Base-by-base conservation (phyloP, 2,888 invertebrate species). In the Athrips mouffetella region DNA sequence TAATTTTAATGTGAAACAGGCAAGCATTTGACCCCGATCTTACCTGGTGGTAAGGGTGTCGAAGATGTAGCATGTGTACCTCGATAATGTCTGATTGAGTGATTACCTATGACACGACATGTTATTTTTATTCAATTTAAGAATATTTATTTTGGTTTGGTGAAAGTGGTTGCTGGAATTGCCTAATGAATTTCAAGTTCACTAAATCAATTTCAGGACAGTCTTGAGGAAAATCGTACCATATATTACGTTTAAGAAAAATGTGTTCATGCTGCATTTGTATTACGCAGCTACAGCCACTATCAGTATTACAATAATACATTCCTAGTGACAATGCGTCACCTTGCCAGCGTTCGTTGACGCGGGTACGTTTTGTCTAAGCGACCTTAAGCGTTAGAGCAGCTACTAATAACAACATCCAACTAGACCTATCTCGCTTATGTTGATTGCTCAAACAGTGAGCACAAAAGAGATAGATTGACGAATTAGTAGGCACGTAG, bases 291-390 rank as follows among this genome's bases (percentile, higher is more conserved):
- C 31, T 16, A 37, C 45, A 45, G 44, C 31, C 21, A 37, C 29
- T 42, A 44, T 44, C 44, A 31, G 31, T 13, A 44, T 31, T 76
- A 80, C 72, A 78, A 76, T 84, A 80, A 83, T 79, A 84, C 76
- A 85, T 85, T 83, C 84, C 78, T 82, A 80, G 73, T 66, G 74
- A 80, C 84, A 84, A 80, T 71, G 73, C 76, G 73, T 87, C 78
- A 84, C 87, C 87, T 88, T 87, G 87, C 79, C 65, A 74, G 85
- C 83, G 87, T 84, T 77, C 86, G 80, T 88, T 88, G 87, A 87
- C 87, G 86, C 79, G 77, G 80, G 77, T 79, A 77, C 77, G 85
- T 83, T 86, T 85, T 84, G 85, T 84, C 78, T 77, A 74, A 78
- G 72, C 74, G 87, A 86, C 87, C 87, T 87, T 80, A 86, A 61